A percentile compares a stretch with the other conserved stretches of the same genome.
Conservation (phyloP, 2,113 vertebrate species). For the Pachypanchax playfairii region DNA sequence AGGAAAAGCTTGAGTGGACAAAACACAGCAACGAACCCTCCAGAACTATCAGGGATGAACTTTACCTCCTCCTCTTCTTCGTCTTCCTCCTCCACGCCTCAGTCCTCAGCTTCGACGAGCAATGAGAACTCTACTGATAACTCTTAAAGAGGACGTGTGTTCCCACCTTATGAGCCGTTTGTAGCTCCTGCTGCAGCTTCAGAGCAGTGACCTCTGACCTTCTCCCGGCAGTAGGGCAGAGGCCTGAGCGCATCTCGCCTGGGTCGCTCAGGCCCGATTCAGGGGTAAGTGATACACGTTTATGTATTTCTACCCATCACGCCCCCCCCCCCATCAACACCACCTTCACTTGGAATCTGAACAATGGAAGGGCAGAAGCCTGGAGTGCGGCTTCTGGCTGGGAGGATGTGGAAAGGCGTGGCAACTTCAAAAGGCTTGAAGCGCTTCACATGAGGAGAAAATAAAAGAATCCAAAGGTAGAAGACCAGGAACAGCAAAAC, state of each 20-base stretch:
- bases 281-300: constrained; percentile 51
- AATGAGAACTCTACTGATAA: constrained; percentile 90
- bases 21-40: constrained; percentile 97
- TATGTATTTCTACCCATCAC: constrained; percentile 48
- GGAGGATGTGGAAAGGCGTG: constrained; percentile 48
- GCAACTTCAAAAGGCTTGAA: constrained; percentile 35
- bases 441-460: constrained; percentile 48
- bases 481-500: constrained; percentile 34
- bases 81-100: constrained; percentile 80
- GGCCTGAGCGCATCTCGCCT: constrained; percentile 42
- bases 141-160: constrained; percentile 78
- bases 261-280: constrained; percentile 48
- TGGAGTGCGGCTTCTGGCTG: constrained; percentile 42
- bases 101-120: constrained; percentile 89
- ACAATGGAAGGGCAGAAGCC: constrained; percentile 47
- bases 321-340: constrained; percentile 24
- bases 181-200: constrained; percentile 48
- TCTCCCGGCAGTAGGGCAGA: constrained; percentile 33
- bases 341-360: constrained; percentile 58
- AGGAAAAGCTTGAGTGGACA: constrained; percentile 97
- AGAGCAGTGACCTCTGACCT: constrained; percentile 51
- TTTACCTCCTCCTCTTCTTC: constrained; percentile 90
- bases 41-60: constrained; percentile 92
- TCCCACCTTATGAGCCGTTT: constrained; percentile 42
- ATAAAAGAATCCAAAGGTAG: constrained; percentile 58